These are phyloP conservation scores for Chloropsis cyanopogon DNA, from an alignment of 2,113 vertebrate species.

Conservation along the genomic window DNA sequence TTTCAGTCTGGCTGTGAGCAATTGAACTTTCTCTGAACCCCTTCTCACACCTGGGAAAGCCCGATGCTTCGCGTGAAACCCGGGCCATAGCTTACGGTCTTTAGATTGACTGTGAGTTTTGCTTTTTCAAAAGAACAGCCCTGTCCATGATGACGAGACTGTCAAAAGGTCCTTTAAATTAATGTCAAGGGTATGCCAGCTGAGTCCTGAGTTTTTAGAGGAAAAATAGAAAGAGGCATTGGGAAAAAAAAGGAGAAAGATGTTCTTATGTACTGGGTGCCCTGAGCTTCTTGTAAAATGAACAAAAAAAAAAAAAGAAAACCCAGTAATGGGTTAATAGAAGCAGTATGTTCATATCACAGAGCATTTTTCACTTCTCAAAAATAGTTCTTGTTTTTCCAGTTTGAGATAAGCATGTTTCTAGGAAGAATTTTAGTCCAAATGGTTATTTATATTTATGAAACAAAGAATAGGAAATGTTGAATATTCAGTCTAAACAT, in stretches of 20 bases:
- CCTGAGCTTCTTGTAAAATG: neutral
- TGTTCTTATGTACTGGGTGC: neutral
- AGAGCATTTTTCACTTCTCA: neutral
- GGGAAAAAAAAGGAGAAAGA: neutral
- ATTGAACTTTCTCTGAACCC: constrained; percentile 49
- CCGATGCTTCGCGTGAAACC: neutral
- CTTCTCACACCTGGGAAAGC: neutral
- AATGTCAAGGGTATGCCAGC: neutral
- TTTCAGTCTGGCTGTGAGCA: neutral
- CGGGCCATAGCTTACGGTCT: neutral
- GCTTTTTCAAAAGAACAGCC: neutral
- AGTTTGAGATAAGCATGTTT: neutral
- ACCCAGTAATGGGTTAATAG: constrained; percentile 8
- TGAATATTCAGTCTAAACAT: constrained; percentile 40
- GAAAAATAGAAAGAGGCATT: neutral
- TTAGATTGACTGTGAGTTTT: neutral
- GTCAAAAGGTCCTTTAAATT: neutral
- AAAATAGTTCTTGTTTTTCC: neutral
- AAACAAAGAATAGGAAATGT: neutral
- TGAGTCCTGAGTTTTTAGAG: neutral
- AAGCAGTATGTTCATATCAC: neutral
- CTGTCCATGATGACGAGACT: neutral
- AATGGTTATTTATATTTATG: neutral
- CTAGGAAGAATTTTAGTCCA: neutral
- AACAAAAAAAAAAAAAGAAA: neutral